These are phyloP conservation scores for Hycleus cichorii DNA, from an alignment of 1,140 invertebrate species.

Conservation along the genomic window DNA sequence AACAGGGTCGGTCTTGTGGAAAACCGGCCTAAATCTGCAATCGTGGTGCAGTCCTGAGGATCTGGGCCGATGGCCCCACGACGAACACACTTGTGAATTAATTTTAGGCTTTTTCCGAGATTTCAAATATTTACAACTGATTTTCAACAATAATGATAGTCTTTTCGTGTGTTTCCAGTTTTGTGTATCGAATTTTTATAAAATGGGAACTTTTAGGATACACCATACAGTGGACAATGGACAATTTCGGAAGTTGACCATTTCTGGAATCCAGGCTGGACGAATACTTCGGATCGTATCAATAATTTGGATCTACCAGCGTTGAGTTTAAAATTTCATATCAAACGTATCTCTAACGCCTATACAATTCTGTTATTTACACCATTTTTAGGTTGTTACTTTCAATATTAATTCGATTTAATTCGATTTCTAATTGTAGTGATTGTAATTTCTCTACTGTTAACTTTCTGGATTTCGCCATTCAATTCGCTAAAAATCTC, in stretches of 20 bases:
- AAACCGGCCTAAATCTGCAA: slow-evolving; percentile 22
- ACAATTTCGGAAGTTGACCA: slow-evolving; percentile 18
- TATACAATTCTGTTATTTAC: slow-evolving; percentile 29
- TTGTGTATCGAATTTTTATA: too few species aligned
- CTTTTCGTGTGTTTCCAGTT: slow-evolving; percentile 8
- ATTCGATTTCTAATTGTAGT: slow-evolving; percentile 27
- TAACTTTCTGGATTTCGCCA: slow-evolving; percentile 34
- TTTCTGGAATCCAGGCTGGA: slow-evolving; percentile 5
- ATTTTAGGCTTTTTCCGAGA: slow-evolving; percentile 24
- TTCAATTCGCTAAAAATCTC: slow-evolving; percentile 31
- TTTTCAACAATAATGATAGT: slow-evolving; percentile 19
- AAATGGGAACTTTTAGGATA: slow-evolving; percentile 4
- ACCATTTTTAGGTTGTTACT: slow-evolving; percentile 29
- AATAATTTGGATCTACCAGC: slow-evolving; percentile 12
- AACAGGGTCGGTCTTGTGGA: slow-evolving; percentile 27
- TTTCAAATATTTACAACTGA: slow-evolving; percentile 10
- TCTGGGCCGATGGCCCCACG: slow-evolving; percentile 32
- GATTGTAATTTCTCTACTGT: slow-evolving; percentile 24
- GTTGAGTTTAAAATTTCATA: slow-evolving; percentile 23
- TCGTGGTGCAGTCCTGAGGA: slow-evolving; percentile 26
- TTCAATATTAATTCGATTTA: not conserved
- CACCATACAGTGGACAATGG: slow-evolving; percentile 24
- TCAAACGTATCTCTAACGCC: slow-evolving; percentile 25
- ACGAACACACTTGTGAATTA: slow-evolving; percentile 30
- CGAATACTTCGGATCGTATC: not conserved